Percentiles rank a stretch among this genome's conserved stretches.
phyloP scores from a whole-genome alignment of 2,113 vertebrate genomes.

The Lagopus muta region DNA sequence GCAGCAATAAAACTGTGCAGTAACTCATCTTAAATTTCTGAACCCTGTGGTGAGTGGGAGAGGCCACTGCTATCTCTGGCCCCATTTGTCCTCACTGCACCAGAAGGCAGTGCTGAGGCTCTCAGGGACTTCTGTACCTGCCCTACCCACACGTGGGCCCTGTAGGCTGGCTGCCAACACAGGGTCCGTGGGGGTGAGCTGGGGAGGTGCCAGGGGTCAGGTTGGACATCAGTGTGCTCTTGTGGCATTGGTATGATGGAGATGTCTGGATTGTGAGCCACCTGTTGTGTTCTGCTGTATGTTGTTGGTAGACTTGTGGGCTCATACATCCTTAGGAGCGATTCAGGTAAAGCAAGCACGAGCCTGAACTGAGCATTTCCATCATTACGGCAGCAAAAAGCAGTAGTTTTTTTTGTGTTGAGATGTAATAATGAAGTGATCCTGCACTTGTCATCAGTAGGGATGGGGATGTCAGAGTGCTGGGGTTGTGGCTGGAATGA shows the following conservation, averaged over 20 bases:
- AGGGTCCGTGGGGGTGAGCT: background rate
- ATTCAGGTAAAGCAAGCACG: background rate
- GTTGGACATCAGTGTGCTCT: background rate
- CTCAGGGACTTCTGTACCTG: background rate
- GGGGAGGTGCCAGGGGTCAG: background rate
- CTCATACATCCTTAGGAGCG: background rate
- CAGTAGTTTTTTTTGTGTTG: background rate
- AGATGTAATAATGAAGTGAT: background rate
- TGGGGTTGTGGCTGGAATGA: background rate
- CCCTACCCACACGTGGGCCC: background rate
- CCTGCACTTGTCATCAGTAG: background rate
- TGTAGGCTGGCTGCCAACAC: background rate
- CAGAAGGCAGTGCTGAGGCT: background rate
- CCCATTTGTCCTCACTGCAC: background rate
- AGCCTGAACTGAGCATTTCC: background rate
- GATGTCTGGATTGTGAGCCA: background rate
- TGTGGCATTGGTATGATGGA: background rate
- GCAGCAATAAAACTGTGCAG: conserved; percentile 6
- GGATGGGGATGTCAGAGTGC: background rate
- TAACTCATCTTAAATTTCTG: conserved; percentile 23
- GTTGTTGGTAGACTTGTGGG: background rate
- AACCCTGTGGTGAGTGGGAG: background rate
- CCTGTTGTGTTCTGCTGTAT: background rate
- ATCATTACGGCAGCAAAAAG: background rate
- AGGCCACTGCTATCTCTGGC: background rate